phyloP scores from a whole-genome alignment of 1,140 invertebrate species.

The Centruroides sculpturatus region DNA sequence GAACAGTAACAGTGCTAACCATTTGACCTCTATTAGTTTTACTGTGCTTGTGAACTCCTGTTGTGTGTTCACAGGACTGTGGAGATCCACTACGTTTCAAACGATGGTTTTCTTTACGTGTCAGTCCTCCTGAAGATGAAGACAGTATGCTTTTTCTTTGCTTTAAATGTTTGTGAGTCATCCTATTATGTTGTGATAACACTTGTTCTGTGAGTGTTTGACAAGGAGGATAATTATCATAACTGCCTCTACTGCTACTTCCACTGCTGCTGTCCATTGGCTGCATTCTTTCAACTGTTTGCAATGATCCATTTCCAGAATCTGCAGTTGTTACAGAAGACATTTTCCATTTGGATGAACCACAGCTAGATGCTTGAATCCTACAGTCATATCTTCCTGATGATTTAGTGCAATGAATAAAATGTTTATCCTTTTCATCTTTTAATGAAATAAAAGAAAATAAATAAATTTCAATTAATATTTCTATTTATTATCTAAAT shows the following conservation, averaged over 20 bases:
- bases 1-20: not conserved
- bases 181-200: slow-evolving; percentile 7
- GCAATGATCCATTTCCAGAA: slow-evolving; percentile 17
- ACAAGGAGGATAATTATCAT: slow-evolving; percentile 5
- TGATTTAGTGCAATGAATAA: not conserved
- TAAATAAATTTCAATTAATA: no score
- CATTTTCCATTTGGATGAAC: slow-evolving; percentile 11
- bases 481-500: no score
- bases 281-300: slow-evolving; percentile 8
- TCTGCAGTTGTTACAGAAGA: slow-evolving; percentile 16
- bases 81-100: not conserved
- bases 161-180: slow-evolving; percentile 10
- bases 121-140: not conserved
- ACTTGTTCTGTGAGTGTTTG: slow-evolving; percentile 10
- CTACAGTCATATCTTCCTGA: slow-evolving; percentile 12
- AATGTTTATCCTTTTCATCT: not conserved
- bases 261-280: slow-evolving; percentile 31
- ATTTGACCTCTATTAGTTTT: not conserved
- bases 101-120: not conserved
- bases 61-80: not conserved
- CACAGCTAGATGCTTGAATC: slow-evolving; percentile 21
- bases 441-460: not conserved
- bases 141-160: slow-evolving; percentile 1
- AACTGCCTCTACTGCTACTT: slow-evolving; percentile 27
- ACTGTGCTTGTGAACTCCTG: not conserved